Evolutionary conservation across 1,140 invertebrate genomes (phyloP).

Genomic region (Parasteatoda tepidariorum): DNA sequence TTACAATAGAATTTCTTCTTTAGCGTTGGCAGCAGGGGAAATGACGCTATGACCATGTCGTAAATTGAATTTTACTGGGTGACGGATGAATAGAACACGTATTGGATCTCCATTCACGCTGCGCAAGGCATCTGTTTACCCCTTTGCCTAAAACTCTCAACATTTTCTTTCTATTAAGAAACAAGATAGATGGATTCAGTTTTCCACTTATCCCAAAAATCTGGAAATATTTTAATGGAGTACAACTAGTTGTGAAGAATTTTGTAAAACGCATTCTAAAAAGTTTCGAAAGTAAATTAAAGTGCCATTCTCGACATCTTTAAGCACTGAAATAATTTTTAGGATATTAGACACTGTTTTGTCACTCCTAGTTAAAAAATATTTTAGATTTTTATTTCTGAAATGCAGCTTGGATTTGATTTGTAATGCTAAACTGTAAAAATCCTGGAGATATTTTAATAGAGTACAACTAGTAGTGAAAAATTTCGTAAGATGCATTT

Average conservation of each 20-base stretch:
- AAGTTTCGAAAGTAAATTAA: too few species aligned
- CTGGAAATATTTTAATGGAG: neutral
- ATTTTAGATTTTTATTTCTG: too few species aligned
- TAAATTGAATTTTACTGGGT: conserved; percentile 27
- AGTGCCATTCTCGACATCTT: too few species aligned
- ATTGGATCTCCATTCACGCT: neutral
- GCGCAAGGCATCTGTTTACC: neutral
- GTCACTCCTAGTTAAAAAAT: too few species aligned
- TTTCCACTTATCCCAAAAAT: neutral
- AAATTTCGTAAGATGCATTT: too few species aligned
- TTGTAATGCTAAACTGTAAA: too few species aligned
- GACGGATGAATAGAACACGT: neutral
- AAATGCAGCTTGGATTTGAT: too few species aligned
- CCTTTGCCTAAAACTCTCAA: neutral
- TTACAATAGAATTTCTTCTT: conserved; percentile 26
- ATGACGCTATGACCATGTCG: conserved; percentile 21
- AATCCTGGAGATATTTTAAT: too few species aligned
- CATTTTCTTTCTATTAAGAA: neutral
- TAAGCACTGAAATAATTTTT: too few species aligned
- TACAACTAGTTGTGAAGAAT: neutral
- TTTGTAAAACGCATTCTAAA: too few species aligned
- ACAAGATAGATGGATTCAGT: neutral
- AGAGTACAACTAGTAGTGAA: neutral
- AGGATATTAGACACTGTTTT: too few species aligned
- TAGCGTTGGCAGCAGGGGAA: conserved; percentile 5